A percentile compares a stretch with the other conserved stretches of the same genome.
phyloP scores from a whole-genome alignment of 2,797 vertebrate genomes.

The Rhinella marina region DNA sequence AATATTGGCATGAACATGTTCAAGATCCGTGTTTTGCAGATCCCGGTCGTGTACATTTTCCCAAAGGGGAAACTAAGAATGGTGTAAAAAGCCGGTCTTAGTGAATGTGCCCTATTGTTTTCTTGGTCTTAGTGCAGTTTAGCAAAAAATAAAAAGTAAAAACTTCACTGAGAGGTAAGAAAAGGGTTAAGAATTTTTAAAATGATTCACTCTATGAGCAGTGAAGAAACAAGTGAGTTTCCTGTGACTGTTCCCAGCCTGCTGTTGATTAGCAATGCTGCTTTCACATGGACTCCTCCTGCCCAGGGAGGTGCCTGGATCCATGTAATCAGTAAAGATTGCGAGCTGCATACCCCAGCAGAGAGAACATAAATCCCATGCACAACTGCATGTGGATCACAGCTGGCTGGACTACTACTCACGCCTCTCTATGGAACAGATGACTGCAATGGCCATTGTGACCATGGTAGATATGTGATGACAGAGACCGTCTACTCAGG shows the following conservation, averaged over 20 bases:
- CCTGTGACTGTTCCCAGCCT: slow-evolving; percentile 53
- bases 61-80: no score
- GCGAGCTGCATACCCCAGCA: slow-evolving; percentile 28
- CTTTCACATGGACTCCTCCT: slow-evolving; percentile 54
- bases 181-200: slow-evolving; percentile 27
- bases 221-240: slow-evolving; percentile 51
- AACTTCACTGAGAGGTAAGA: neutral
- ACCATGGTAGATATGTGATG: neutral
- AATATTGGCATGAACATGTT: no score
- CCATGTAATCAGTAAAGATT: slow-evolving; percentile 41
- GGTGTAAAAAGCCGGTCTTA: no score
- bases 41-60: no score
- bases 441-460: neutral
- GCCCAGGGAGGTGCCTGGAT: slow-evolving; percentile 55
- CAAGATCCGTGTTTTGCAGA: no score
- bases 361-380: neutral
- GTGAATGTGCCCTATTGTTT: neutral
- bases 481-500: neutral
- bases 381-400: slow-evolving; percentile 32
- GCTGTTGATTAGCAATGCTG: slow-evolving; percentile 51
- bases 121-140: neutral
- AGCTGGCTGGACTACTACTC: slow-evolving; percentile 28
- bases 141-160: no score
- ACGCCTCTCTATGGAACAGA: neutral
- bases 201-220: slow-evolving; percentile 52